A percentile compares a stretch with the other conserved stretches of the same genome.
Evolutionary conservation across 2,113 vertebrate genomes (phyloP).

Genomic region (Xyrauchen texanus): DNA sequence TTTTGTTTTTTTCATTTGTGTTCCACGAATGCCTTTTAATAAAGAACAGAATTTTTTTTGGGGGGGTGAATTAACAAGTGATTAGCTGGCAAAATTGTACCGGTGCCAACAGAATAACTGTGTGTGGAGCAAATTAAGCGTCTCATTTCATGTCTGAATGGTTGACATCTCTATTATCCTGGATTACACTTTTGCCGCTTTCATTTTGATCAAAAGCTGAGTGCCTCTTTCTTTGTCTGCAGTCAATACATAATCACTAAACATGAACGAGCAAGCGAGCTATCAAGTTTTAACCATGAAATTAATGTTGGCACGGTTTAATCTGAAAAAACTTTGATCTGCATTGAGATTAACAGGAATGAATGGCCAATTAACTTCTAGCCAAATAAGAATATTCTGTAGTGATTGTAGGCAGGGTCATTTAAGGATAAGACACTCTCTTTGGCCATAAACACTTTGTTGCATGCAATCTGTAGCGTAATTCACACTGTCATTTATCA

Average conservation of each 20-base stretch:
- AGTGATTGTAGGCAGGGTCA: not conserved
- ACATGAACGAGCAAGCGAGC: conserved; percentile 16
- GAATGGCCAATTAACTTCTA: not conserved
- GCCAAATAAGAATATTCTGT: not conserved
- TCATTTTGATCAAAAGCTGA: conserved; percentile 1
- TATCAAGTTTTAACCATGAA: conserved; percentile 2
- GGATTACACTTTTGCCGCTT: not conserved
- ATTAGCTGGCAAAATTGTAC: not conserved
- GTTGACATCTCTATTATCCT: not conserved
- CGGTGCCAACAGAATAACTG: not conserved
- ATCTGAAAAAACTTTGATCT: not conserved
- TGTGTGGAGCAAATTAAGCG: no score
- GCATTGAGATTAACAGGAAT: not conserved
- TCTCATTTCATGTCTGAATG: not conserved
- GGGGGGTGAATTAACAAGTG: no score
- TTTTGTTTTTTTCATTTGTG: no score
- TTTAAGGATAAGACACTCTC: conserved; percentile 1
- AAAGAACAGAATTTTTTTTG: no score
- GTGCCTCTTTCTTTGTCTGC: not conserved
- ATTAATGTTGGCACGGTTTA: not conserved
- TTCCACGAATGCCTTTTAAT: no score
- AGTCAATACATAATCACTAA: not conserved
- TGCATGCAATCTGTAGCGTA: not conserved
- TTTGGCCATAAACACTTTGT: not conserved
- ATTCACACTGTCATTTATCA: no score